Conservation (phyloP, 2,888 invertebrate genomes). For the Pyrgus malvae region DNA sequence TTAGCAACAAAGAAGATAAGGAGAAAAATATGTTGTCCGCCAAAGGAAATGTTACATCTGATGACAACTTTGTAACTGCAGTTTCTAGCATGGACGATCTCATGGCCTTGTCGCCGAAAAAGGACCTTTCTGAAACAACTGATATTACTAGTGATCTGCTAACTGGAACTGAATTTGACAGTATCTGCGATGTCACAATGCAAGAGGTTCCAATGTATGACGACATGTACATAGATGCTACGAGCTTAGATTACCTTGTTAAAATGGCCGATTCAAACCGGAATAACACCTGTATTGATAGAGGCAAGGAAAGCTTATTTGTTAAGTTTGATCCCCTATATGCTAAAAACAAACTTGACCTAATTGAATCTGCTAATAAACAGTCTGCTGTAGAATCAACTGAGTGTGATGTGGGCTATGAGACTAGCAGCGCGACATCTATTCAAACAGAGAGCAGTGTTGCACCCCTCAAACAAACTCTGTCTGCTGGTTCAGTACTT, state of each 20-base stretch:
- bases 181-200: slow-evolving; percentile 71
- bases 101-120: slow-evolving; percentile 64
- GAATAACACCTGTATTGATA: slow-evolving; percentile 56
- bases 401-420: slow-evolving; percentile 69
- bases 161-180: slow-evolving; percentile 65
- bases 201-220: slow-evolving; percentile 59
- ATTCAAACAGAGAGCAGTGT: slow-evolving; percentile 52
- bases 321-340: slow-evolving; percentile 84
- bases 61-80: slow-evolving; percentile 62
- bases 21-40: slow-evolving; percentile 50
- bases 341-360: slow-evolving; percentile 45
- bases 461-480: slow-evolving; percentile 52
- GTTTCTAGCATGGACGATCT: slow-evolving; percentile 65
- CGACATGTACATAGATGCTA: slow-evolving; percentile 80
- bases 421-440: slow-evolving; percentile 67
- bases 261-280: slow-evolving; percentile 68
- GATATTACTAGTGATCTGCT: slow-evolving; percentile 62
- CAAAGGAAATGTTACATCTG: slow-evolving; percentile 50
- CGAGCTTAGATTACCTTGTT: slow-evolving; percentile 78
- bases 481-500: slow-evolving; percentile 52
- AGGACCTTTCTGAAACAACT: slow-evolving; percentile 43
- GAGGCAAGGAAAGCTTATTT: slow-evolving; percentile 84
- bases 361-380: slow-evolving; percentile 20
- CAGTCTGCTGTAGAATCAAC: slow-evolving; percentile 46
- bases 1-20: slow-evolving; percentile 26